Percentiles rank a stretch among this genome's conserved stretches.
Conservation (phyloP, 1,140 invertebrate genomes). For the Delia radicum region DNA sequence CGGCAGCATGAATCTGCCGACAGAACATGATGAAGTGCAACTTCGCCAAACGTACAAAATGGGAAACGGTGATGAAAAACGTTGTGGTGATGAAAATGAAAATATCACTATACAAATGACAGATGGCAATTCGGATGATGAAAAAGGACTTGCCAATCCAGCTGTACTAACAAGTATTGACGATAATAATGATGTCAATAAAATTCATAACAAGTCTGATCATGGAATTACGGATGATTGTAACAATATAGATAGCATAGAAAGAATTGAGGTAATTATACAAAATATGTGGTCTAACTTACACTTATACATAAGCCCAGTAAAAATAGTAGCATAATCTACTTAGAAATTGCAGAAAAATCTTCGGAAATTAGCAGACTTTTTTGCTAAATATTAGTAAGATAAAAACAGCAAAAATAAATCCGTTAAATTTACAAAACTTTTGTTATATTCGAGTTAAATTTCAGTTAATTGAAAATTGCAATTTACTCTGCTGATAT, state of each 20-base stretch:
- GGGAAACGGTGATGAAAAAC: conserved; percentile 21
- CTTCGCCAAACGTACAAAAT: conserved; percentile 10
- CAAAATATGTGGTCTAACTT: too few relatives aligned
- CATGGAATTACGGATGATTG: neutral
- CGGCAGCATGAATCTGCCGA: conserved; percentile 29
- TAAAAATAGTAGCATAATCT: too few relatives aligned
- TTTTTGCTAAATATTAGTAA: too few relatives aligned
- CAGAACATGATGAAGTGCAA: conserved; percentile 33
- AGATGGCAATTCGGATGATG: conserved; percentile 7
- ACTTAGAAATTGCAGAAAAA: too few relatives aligned
- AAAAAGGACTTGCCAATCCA: conserved; percentile 42
- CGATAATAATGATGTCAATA: conserved; percentile 4
- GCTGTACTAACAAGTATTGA: conserved; percentile 35
- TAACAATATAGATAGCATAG: neutral
- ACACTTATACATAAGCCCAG: too few relatives aligned
- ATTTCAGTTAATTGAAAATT: too few relatives aligned
- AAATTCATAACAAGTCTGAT: neutral
- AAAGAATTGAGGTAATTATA: conserved; percentile 15
- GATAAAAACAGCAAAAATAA: too few relatives aligned
- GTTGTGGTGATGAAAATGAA: conserved; percentile 10
- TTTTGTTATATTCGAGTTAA: too few relatives aligned
- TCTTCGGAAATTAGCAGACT: too few relatives aligned
- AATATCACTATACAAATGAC: neutral
- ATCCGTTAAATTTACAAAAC: too few relatives aligned
- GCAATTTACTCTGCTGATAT: too few relatives aligned